Percentiles rank a stretch among this genome's conserved stretches.
These are phyloP conservation scores for Psilopogon haemacephalus DNA, from an alignment of 2,113 vertebrate species.

Conservation along the genomic window DNA sequence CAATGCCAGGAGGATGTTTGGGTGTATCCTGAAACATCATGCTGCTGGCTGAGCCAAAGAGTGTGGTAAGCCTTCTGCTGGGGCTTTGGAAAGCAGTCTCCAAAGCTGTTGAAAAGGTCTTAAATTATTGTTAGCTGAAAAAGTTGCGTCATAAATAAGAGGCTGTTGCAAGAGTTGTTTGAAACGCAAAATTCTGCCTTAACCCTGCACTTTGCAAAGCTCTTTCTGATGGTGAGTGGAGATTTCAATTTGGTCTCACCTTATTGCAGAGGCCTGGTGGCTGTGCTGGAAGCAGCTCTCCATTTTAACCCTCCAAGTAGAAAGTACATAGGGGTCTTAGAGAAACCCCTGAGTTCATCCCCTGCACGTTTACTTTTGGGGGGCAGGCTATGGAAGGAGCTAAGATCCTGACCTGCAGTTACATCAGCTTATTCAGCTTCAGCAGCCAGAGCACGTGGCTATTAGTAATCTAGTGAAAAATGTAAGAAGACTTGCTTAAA, in stretches of 20 bases:
- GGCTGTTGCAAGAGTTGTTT: background rate
- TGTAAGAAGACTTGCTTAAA: constrained; percentile 65
- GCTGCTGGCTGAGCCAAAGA: background rate
- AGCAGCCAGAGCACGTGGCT: constrained; percentile 68
- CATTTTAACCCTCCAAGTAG: background rate
- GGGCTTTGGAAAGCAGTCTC: background rate
- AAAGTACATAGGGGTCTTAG: background rate
- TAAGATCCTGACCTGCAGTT: constrained; percentile 57
- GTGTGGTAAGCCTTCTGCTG: background rate
- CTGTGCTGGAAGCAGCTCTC: background rate
- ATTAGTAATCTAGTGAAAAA: constrained; percentile 74
- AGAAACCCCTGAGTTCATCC: background rate
- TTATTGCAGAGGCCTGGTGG: background rate
- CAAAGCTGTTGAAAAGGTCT: background rate
- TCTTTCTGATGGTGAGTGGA: background rate
- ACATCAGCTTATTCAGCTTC: constrained; percentile 68
- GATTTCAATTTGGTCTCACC: background rate
- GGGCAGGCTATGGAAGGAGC: constrained; percentile 30
- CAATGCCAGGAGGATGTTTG: background rate
- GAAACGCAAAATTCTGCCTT: background rate
- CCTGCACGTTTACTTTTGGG: constrained; percentile 3
- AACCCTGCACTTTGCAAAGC: background rate
- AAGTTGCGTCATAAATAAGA: background rate
- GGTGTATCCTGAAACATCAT: accelerated
- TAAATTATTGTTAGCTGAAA: background rate